Conservation (phyloP, 2,888 invertebrate species). For the Tricholauxania praeusta region DNA sequence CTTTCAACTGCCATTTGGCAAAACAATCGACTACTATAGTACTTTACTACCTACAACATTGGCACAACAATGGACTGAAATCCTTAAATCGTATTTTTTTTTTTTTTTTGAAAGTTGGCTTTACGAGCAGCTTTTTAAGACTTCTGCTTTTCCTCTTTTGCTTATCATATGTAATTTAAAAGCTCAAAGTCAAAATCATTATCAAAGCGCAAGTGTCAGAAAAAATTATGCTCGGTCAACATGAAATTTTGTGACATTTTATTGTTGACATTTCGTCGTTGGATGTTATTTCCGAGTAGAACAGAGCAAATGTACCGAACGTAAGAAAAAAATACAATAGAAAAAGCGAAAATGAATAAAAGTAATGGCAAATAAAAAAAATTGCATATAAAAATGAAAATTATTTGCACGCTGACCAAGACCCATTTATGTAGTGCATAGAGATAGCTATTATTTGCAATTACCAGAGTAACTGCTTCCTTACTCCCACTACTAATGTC, state of each 20-base stretch:
- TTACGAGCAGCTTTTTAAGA: too few species aligned
- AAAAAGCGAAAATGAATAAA: too few species aligned
- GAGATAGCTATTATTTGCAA: constrained; percentile 18
- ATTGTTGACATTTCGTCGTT: neutral
- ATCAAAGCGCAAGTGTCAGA: constrained; percentile 6
- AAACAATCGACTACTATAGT: too few species aligned
- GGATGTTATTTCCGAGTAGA: too few species aligned
- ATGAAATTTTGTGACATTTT: neutral
- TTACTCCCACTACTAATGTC: neutral
- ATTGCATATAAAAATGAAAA: neutral
- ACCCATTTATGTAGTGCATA: constrained; percentile 9
- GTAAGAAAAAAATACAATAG: too few species aligned
- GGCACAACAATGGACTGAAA: neutral
- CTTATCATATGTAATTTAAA: too few species aligned
- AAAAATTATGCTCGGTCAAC: neutral
- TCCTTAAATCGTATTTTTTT: neutral
- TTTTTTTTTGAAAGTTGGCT: neutral
- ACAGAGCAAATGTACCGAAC: too few species aligned
- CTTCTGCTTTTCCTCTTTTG: too few species aligned
- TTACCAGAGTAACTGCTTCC: neutral
- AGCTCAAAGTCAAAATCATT: constrained; percentile 30
- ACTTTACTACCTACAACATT: neutral
- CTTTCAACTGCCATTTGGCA: too few species aligned
- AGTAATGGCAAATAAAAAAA: neutral
- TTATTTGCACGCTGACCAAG: constrained; percentile 15